Evolutionary conservation across 2,888 invertebrate genomes (phyloP).

Genomic region (Nephrocerus scutellatus): DNA sequence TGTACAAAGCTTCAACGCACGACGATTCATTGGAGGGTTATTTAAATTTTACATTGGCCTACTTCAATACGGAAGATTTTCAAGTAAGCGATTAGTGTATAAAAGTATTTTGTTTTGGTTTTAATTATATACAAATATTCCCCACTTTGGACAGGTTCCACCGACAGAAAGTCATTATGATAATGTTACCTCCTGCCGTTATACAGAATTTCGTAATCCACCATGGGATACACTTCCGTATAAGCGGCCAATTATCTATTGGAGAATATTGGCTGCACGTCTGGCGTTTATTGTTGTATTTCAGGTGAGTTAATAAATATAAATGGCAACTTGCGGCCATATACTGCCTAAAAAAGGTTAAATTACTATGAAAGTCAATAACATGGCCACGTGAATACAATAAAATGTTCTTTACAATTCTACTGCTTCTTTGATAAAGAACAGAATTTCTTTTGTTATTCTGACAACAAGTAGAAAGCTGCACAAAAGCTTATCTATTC

Average conservation of each 20-base stretch:
- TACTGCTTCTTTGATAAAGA: too few species aligned
- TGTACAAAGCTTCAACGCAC: conserved; percentile 54
- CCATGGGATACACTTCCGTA: conserved; percentile 50
- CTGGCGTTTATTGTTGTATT: conserved; percentile 70
- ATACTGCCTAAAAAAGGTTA: neutral
- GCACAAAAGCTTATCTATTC: too few species aligned
- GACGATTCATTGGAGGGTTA: conserved; percentile 56
- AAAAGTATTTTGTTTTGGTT: neutral
- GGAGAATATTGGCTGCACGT: conserved; percentile 66
- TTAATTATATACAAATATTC: neutral
- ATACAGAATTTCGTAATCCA: conserved; percentile 62
- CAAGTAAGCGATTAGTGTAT: conserved; percentile 29
- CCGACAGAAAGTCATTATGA: conserved; percentile 35
- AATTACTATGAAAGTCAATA: conserved; percentile 1
- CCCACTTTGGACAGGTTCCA: conserved; percentile 28
- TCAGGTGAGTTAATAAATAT: conserved; percentile 46
- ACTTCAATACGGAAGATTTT: conserved; percentile 60
- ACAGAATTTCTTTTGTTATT: too few species aligned
- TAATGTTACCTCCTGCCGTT: conserved; percentile 52
- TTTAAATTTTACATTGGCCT: conserved; percentile 61
- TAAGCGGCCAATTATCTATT: conserved; percentile 60
- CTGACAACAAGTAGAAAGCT: too few species aligned
- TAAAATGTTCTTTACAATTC: too few species aligned
- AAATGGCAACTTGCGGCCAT: neutral
- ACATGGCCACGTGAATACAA: too few species aligned